Evolutionary conservation across 2,113 vertebrate species (phyloP).

Genomic region (Sander vitreus): DNA sequence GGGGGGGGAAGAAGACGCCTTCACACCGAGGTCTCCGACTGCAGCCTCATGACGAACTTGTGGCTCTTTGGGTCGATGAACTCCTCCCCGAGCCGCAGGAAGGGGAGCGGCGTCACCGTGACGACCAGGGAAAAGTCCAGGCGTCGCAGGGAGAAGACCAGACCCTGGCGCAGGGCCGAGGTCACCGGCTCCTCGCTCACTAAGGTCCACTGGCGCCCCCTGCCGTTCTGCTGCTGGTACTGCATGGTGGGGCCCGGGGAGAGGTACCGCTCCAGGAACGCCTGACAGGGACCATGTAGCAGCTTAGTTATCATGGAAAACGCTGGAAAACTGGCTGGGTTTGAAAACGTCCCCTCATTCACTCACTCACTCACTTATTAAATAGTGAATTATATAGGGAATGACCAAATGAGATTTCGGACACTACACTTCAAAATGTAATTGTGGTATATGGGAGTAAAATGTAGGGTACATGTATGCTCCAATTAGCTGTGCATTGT

Average conservation of each 20-base stretch:
- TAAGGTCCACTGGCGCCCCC: slow-evolving; percentile 96
- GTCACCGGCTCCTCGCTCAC: slow-evolving; percentile 96
- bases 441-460: no score
- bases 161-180: slow-evolving; percentile 90
- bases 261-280: slow-evolving; percentile 95
- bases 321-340: no score
- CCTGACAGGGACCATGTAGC: slow-evolving; percentile 71
- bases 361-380: no score
- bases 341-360: no score
- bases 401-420: no score
- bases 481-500: no score
- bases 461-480: no score
- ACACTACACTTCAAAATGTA: no score
- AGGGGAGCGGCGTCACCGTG: slow-evolving; percentile 91
- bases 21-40: slow-evolving; percentile 95
- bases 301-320: not conserved
- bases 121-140: slow-evolving; percentile 95
- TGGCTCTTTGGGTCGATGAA: slow-evolving; percentile 98
- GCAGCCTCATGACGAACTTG: slow-evolving; percentile 97
- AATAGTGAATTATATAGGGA: no score
- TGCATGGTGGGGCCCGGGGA: slow-evolving; percentile 93
- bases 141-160: slow-evolving; percentile 92
- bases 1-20: not conserved
- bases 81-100: slow-evolving; percentile 94
- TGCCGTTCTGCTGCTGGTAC: slow-evolving; percentile 92